These are phyloP conservation scores for Hofmannophila pseudospretella DNA, from an alignment of 2,888 invertebrate genomes.

Conservation along the genomic window DNA sequence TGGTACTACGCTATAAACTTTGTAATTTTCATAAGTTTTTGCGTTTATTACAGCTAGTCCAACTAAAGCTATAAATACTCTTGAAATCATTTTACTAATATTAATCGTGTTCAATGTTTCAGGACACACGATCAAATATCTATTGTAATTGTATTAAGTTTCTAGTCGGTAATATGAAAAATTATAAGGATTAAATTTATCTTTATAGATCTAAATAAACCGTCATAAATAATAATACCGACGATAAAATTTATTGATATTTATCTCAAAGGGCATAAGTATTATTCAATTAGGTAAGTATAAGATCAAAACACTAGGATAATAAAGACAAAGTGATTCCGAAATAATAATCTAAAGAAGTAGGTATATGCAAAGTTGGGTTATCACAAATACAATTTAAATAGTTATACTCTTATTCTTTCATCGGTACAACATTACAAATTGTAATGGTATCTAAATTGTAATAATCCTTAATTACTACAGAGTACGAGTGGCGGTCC, in stretches of 20 bases:
- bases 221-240: neutral
- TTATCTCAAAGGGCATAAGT: neutral
- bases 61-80: constrained; percentile 14
- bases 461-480: no score
- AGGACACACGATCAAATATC: neutral
- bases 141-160: no score
- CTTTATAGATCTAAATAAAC: constrained; percentile 3
- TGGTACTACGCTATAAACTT: constrained; percentile 73
- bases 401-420: no score
- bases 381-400: no score
- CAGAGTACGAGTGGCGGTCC: no score
- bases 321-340: no score
- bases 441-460: no score
- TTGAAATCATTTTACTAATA: constrained; percentile 15
- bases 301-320: constrained; percentile 1
- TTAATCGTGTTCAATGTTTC: neutral
- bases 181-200: constrained; percentile 2
- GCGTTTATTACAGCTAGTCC: constrained; percentile 18
- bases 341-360: no score
- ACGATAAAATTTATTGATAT: neutral
- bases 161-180: neutral
- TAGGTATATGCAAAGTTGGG: no score
- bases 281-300: no score
- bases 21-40: constrained; percentile 72
- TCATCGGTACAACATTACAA: no score